These are phyloP conservation scores for Trachymyrmex septentrionalis DNA, from an alignment of 1,140 invertebrate genomes.

Conservation along the genomic window DNA sequence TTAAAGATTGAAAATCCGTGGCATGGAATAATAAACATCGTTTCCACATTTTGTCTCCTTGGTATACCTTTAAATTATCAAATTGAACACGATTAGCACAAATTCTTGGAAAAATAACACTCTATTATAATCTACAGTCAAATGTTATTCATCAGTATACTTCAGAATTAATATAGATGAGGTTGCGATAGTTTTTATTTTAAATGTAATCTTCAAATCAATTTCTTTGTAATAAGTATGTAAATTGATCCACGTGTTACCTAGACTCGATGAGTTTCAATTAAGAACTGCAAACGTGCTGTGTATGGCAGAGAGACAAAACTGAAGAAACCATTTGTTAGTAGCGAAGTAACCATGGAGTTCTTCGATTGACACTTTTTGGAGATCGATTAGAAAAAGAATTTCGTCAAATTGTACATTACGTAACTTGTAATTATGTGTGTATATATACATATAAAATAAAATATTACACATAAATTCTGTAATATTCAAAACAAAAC, in stretches of 20 bases:
- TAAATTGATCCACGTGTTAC: not conserved
- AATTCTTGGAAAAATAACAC: not conserved
- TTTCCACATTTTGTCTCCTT: not conserved
- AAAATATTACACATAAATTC: too few relatives aligned
- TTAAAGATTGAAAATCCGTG: conserved; percentile 25
- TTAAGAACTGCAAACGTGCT: not conserved
- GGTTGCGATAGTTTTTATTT: not conserved
- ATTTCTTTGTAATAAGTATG: not conserved
- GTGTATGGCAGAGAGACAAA: not conserved
- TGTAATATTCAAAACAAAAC: too few relatives aligned
- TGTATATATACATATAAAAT: too few relatives aligned
- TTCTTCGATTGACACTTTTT: not conserved
- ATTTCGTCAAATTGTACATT: too few relatives aligned
- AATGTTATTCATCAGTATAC: not conserved
- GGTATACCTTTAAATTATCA: not conserved
- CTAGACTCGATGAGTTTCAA: not conserved
- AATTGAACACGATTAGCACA: not conserved
- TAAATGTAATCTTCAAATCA: not conserved
- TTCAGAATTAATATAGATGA: not conserved
- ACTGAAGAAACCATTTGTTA: not conserved
- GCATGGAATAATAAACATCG: conserved; percentile 63
- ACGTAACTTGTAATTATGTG: too few relatives aligned
- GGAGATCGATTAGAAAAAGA: too few relatives aligned
- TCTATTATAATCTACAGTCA: not conserved
- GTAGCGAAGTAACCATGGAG: not conserved